Conservation (phyloP, 2,113 vertebrate genomes). For the Galbula dea region DNA sequence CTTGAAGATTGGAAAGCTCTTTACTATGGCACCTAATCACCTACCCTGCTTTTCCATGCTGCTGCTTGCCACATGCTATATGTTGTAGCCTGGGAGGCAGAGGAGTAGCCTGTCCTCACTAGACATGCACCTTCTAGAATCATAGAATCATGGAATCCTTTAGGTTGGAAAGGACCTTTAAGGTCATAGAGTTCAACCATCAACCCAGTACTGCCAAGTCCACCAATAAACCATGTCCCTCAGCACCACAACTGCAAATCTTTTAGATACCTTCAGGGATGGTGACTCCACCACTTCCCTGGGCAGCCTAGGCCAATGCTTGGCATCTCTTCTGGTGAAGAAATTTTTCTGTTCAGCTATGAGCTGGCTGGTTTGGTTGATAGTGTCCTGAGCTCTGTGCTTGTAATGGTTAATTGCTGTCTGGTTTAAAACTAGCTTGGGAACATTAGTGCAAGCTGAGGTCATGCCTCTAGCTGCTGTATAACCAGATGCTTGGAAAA, state of each 20-base stretch:
- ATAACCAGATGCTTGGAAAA: not conserved
- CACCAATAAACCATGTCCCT: not conserved
- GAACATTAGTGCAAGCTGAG: not conserved
- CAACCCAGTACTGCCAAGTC: not conserved
- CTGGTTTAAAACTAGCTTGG: not conserved
- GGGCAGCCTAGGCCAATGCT: not conserved
- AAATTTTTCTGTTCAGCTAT: not conserved
- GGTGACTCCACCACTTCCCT: not conserved
- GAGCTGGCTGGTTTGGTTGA: not conserved
- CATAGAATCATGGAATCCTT: not conserved
- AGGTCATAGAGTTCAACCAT: not conserved
- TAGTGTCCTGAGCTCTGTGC: not conserved
- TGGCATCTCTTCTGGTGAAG: not conserved
- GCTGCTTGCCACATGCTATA: not conserved
- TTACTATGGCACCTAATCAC: not conserved
- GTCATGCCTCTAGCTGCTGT: not conserved
- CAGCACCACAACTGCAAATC: not conserved
- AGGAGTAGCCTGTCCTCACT: not conserved
- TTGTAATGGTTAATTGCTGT: not conserved
- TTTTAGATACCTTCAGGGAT: not conserved
- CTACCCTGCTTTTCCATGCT: not conserved
- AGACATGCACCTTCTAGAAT: too few relatives aligned
- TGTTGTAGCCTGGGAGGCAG: not conserved
- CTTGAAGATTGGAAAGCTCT: not conserved
- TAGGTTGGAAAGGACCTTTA: not conserved